Evolutionary conservation across 2,888 invertebrate species (phyloP).

Genomic region (Odontocerum albicorne): DNA sequence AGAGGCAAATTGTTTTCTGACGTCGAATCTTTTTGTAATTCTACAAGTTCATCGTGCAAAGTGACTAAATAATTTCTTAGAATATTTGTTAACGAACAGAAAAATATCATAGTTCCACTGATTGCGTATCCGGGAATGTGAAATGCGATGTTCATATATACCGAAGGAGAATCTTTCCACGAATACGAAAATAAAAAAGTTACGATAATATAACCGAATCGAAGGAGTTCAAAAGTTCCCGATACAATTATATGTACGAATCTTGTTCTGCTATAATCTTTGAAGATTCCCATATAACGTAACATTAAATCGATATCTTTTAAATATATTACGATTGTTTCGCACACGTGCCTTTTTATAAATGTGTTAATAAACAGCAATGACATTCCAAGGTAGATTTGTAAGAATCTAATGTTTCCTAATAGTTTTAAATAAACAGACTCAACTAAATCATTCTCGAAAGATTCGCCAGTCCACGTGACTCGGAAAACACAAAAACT

Average conservation of each 20-base stretch:
- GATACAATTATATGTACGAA: not conserved
- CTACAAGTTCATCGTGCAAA: conserved; percentile 3
- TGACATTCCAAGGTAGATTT: not conserved
- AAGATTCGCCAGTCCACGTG: not conserved
- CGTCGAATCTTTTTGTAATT: not conserved
- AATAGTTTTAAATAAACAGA: conserved; percentile 7
- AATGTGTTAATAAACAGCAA: conserved; percentile 5
- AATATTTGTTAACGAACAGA: conserved; percentile 1
- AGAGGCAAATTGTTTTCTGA: not conserved
- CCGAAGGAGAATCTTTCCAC: not conserved
- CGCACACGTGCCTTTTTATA: not conserved
- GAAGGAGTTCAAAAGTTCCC: not conserved
- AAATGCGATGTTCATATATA: not conserved
- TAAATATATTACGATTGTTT: not conserved
- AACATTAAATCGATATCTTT: conserved; percentile 6
- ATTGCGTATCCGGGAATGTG: conserved; percentile 7
- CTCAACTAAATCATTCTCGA: not conserved
- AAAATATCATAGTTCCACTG: conserved; percentile 2
- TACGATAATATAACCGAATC: not conserved
- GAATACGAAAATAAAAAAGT: not conserved
- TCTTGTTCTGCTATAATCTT: conserved; percentile 5
- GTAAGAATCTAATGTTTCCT: not conserved
- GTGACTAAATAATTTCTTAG: not conserved
- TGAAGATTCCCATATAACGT: not conserved
- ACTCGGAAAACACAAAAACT: not conserved